Evolutionary conservation across 2,888 invertebrate species (phyloP), one percentile per base, ranked within the genome.

Genomic region (Idaea biselata): DNA sequence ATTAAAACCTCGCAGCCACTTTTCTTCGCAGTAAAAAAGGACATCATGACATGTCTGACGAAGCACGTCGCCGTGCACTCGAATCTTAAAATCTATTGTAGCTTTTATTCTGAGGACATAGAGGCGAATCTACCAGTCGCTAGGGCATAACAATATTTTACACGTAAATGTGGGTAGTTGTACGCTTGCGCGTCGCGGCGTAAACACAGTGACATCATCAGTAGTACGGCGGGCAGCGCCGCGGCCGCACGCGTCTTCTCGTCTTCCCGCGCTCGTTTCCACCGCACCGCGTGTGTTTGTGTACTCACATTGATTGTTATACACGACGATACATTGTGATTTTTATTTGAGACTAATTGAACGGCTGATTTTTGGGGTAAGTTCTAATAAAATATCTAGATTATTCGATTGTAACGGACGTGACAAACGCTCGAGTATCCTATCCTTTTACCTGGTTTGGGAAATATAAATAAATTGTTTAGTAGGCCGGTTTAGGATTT

Each of bases 161-260:
- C 68, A 63, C 53, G 59, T 67, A 70, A 63, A 65, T 63, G 83
- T 81, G 84, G 88, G 87, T 86, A 84, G 83, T 74, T 60, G 71
- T 62, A 75, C 88, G 89, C 90, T 81, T 84, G 90, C 88, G 88
- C 76, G 76, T 44, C 62, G 65, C 73, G 80, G 77, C 82, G 88
- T 89, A 89, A 89, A 90, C 89, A 89, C 77, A 73, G 81, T 77
- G 77, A 65, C 71, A 69, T 72, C 74, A 75, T 74, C 82, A 87
- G 88, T 88, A 77, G 80, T 78, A 77, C 77, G 83, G 78, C 83
- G 82, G 69, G 76, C 70, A 74, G 67, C 79, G 82, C 77, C 77
- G 81, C 74, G 77, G 67, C 65, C 64, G 64, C 75, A 73, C 74
- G 77, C 71, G 68, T 70, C 44, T 14, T 3, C 11, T 11, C 7